phyloP scores from a whole-genome alignment of 2,113 vertebrate species.

The Sceloporus undulatus region DNA sequence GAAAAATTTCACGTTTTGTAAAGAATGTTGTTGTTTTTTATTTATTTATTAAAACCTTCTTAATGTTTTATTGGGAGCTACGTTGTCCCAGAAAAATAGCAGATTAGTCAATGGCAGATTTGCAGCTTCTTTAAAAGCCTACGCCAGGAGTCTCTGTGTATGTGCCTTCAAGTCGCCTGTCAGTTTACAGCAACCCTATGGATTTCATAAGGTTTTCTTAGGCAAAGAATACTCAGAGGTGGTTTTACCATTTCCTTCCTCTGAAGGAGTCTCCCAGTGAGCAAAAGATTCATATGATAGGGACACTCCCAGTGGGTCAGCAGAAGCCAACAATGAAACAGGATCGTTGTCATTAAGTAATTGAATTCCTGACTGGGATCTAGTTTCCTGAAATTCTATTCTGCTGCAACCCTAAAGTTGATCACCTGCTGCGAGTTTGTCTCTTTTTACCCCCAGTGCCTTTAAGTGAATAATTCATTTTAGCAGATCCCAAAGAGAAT shows the following conservation, averaged over 20 bases:
- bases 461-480: constrained; percentile 66
- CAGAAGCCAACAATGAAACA: constrained; percentile 51
- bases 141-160: not conserved
- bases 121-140: constrained; percentile 24
- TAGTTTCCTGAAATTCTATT: constrained; percentile 66
- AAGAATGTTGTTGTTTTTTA: too few species aligned
- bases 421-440: constrained; percentile 58
- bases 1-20: not conserved
- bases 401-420: constrained; percentile 50
- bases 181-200: too few species aligned
- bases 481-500: constrained; percentile 56
- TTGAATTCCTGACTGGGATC: constrained; percentile 64
- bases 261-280: not conserved
- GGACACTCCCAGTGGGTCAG: constrained; percentile 19
- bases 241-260: not conserved
- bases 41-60: not conserved
- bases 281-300: not conserved
- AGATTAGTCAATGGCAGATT: constrained; percentile 1
- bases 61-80: constrained; percentile 37
- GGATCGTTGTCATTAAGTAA: constrained; percentile 60
- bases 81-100: not conserved
- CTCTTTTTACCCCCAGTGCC: constrained; percentile 24
- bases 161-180: too few species aligned
- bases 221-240: too few species aligned
- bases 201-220: too few species aligned